Base-by-base conservation (phyloP, 2,797 vertebrate species). In the Sebastes reedi region DNA sequence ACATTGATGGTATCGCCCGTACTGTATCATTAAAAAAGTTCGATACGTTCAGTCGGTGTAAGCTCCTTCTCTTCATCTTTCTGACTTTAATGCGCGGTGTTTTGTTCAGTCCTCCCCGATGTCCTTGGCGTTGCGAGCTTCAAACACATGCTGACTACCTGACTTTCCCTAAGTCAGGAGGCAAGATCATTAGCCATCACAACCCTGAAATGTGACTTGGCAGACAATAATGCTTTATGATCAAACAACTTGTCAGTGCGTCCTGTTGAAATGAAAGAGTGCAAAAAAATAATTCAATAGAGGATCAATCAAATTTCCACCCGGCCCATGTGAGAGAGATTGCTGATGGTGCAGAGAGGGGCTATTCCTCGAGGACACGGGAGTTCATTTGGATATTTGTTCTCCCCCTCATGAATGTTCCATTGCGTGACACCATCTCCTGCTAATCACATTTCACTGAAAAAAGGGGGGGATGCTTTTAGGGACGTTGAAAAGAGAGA, bases 401-500 rank as follows among this genome's bases (percentile, higher is more conserved):
- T 95, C 95, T 95, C 94, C 95, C 95, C 93, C 96, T 95, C 94
- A 93, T 92, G 96, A 97, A 97, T 97, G 97, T 97, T 96, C 96
- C 94, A 95, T 95, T 96, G 97, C 96, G 95, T 97, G 97, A 98
- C 97, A 97, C 97, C 97, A 96, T 96, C 93, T 96, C 95, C 97
- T 95, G 97, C 97, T 99, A 99, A 99, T 99, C 98, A 97, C 97
- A 99, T 99, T 99, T 98, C 94, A 92, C 91, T 90, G 92, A 90
- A 90, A 90, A 88, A 54, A 50, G 46, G 75, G 89, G 81, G 87
- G 90, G 88, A 92, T 93, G 98, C 97, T 98, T 98, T 97, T 97
- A 97, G 97, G 97, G 97, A 96, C 94, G 97, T 97, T 99, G 98
- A 99, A 99, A 99, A 97, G 97, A 97, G 96, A 98, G 97, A 96